Conservation (phyloP, 2,888 invertebrate species). For the Lepidonotus clava region DNA sequence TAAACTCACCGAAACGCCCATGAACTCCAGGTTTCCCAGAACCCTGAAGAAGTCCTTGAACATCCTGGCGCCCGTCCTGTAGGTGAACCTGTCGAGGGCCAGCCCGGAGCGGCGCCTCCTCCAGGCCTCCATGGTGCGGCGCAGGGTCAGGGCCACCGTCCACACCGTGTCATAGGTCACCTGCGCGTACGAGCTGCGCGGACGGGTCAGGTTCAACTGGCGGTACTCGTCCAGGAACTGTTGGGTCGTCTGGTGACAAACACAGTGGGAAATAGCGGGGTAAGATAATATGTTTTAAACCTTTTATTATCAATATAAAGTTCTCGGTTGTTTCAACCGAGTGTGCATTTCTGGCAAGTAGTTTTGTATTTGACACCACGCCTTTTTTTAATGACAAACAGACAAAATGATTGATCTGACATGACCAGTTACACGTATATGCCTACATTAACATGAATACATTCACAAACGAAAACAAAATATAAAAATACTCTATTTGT, state of each 20-base stretch:
- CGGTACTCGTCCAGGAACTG: conserved; percentile 85
- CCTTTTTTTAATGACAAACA: too few species aligned
- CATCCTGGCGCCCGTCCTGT: conserved; percentile 86
- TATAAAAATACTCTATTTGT: too few species aligned
- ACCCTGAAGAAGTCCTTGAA: conserved; percentile 85
- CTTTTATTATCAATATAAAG: not conserved
- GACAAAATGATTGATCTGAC: too few species aligned
- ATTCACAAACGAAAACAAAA: too few species aligned
- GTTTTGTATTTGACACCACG: too few species aligned
- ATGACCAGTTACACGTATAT: too few species aligned
- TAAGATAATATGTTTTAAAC: not conserved
- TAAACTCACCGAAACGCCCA: conserved; percentile 91
- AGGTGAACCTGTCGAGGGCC: conserved; percentile 86
- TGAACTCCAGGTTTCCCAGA: conserved; percentile 88
- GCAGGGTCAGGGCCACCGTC: conserved; percentile 91
- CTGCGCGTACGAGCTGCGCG: conserved; percentile 84
- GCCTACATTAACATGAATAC: too few species aligned
- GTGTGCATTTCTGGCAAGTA: not conserved
- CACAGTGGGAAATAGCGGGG: not conserved
- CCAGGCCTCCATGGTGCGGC: conserved; percentile 81
- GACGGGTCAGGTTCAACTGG: conserved; percentile 72
- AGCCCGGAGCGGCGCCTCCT: conserved; percentile 77
- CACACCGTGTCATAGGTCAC: conserved; percentile 95
- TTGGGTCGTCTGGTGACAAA: conserved; percentile 83
- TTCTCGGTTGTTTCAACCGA: conserved; percentile 1